Evolutionary conservation across 2,113 vertebrate species (phyloP).

Genomic region (Oreochromis niloticus): DNA sequence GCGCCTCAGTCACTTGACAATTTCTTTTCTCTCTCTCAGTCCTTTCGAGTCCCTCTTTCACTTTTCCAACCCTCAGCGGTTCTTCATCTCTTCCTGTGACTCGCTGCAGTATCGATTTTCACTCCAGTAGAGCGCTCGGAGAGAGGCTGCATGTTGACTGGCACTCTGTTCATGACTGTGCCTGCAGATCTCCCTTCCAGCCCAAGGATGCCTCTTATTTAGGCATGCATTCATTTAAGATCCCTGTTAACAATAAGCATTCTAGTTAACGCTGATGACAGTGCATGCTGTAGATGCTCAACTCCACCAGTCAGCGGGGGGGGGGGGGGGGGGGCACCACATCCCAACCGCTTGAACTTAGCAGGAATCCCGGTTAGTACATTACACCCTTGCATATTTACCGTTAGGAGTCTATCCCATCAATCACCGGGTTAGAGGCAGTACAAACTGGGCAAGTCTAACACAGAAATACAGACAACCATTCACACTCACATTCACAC

Average conservation of each 20-base stretch:
- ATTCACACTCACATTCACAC: background rate
- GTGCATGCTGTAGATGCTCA: background rate
- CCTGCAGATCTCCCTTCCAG: background rate
- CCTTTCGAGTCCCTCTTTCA: background rate
- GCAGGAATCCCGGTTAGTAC: background rate
- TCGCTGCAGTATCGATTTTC: constrained; percentile 25
- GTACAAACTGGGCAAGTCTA: background rate
- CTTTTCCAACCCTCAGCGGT: background rate
- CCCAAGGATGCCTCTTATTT: background rate
- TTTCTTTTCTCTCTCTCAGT: background rate
- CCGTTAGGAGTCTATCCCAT: background rate
- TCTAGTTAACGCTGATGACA: background rate
- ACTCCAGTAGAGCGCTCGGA: background rate
- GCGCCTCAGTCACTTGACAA: background rate
- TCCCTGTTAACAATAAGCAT: background rate
- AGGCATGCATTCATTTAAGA: background rate
- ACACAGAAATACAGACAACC: background rate
- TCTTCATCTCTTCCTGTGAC: background rate
- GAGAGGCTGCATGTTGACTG: background rate
- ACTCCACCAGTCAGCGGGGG: background rate
- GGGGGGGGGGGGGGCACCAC: background rate
- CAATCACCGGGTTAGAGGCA: background rate
- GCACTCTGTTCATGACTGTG: background rate
- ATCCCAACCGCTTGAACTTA: background rate
- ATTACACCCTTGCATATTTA: background rate